Evolutionary conservation across 2,113 vertebrate species (phyloP), one percentile per base, ranked within the genome.

Genomic region (Globicephala melas): DNA sequence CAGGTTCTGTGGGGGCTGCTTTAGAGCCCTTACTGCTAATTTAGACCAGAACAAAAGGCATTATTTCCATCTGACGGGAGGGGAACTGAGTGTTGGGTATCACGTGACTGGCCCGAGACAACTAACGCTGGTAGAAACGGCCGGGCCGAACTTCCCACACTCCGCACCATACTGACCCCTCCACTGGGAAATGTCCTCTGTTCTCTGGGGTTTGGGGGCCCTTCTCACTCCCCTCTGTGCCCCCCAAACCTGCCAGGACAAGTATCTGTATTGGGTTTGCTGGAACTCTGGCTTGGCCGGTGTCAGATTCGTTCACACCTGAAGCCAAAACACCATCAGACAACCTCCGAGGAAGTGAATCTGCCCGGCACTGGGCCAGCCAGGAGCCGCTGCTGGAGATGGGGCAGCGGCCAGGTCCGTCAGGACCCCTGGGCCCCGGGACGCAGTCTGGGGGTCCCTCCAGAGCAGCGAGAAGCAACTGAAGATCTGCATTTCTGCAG

Each of bases 11-110:
- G 33, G 3, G 11, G 6, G 28, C 28, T 8, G 53, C 85, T 15
- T 11, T 6, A 25, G 85, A 21, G 80, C 20, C 92, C 95, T 93
- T 12, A 6, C 96, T 95, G 88, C 92, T 80, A 47, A 89, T 89
- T 70, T 28, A 28, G 20, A 55, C 17, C 20, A 1, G 44, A 2
- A 0, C 71, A 21, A 7, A 53, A 53, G 36, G 14, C 0, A 5
- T 1, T 12, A 17, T 38, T 23, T 15, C 55, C n/a, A 12, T 5
- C 4, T 13, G 41, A 20, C 1, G 2, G 65, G 33, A 14, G 38
- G 18, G 62, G 7, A 89, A 25, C 3, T 0, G 28, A 21, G 26
- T 8, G 1, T 13, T 6, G 36, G 55, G 84, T 28, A 58, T 8
- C 1, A 28, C 28, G 5, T 0, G 31, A 11, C 25, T 41, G 26